These are phyloP conservation scores for Diadegma fenestrale DNA, from an alignment of 2,888 invertebrate genomes.

Conservation along the genomic window DNA sequence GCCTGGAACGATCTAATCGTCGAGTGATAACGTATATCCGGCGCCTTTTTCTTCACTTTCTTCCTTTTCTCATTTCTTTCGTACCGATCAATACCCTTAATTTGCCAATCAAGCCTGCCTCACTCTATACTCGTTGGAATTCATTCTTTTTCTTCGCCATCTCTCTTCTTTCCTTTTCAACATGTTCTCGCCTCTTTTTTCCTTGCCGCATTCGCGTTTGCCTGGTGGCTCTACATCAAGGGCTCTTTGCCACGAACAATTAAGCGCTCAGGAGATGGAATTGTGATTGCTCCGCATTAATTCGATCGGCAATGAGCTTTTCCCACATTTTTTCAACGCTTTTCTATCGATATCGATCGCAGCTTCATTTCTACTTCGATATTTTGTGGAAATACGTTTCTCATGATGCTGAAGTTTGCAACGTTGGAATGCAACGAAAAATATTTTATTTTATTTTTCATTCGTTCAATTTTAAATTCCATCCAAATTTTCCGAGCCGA, in stretches of 20 bases:
- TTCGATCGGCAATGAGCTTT: conserved; percentile 37
- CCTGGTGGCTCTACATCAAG: conserved; percentile 57
- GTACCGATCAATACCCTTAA: conserved; percentile 63
- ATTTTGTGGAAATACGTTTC: too few relatives aligned
- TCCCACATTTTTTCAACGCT: conserved; percentile 2
- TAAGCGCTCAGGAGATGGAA: conserved; percentile 51
- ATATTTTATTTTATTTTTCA: too few relatives aligned
- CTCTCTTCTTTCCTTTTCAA: conserved; percentile 6
- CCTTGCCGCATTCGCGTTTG: conserved; percentile 24
- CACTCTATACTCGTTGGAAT: conserved; percentile 16
- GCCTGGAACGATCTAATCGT: conserved; percentile 25
- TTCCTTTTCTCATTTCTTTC: conserved; percentile 40
- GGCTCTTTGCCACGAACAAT: conserved; percentile 65
- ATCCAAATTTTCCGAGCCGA: too few relatives aligned
- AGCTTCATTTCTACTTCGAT: conserved; percentile 6
- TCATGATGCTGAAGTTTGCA: too few relatives aligned
- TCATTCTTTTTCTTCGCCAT: background rate
- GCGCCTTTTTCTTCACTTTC: background rate
- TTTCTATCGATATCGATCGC: conserved; percentile 1
- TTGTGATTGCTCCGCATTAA: conserved; percentile 63
- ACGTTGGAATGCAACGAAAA: too few relatives aligned
- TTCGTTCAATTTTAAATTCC: too few relatives aligned
- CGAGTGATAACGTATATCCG: background rate
- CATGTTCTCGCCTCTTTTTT: conserved; percentile 6
- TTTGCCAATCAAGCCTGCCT: conserved; percentile 58